Conservation (phyloP, 2,113 vertebrate species). For the Rostratula benghalensis region DNA sequence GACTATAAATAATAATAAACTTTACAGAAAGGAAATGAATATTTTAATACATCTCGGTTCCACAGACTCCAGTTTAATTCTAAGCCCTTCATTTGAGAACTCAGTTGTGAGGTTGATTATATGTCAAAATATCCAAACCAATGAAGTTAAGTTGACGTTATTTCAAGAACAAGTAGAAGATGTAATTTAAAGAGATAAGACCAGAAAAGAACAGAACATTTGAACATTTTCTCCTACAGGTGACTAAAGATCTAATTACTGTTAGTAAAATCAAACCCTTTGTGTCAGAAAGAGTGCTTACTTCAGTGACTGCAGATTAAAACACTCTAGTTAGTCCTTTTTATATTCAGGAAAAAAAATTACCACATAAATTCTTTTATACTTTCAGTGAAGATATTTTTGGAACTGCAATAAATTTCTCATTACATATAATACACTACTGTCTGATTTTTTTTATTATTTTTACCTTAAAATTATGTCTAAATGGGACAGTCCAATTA, state of each 20-base stretch:
- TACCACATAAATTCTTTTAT: constrained; percentile 53
- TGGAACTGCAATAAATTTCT: constrained; percentile 55
- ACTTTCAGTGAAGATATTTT: constrained; percentile 43
- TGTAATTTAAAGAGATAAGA: constrained; percentile 21
- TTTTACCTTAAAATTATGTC: constrained; percentile 60
- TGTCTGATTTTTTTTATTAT: not conserved
- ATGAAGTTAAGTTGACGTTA: not conserved
- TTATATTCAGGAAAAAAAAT: constrained; percentile 14
- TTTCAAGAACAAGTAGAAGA: not conserved
- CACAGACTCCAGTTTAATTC: not conserved
- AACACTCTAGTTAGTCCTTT: constrained; percentile 35
- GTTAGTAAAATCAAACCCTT: constrained; percentile 26
- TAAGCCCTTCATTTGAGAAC: not conserved
- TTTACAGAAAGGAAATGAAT: not conserved
- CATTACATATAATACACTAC: not conserved
- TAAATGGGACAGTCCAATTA: constrained; percentile 65
- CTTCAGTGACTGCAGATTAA: constrained; percentile 35
- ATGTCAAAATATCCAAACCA: not conserved
- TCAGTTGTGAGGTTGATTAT: not conserved
- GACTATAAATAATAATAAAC: not conserved
- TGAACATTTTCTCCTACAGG: constrained; percentile 12
- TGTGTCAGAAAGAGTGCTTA: constrained; percentile 16
- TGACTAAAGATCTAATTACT: constrained; percentile 31
- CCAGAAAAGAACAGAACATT: not conserved
- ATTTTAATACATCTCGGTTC: not conserved